A percentile compares a stretch with the other conserved stretches of the same genome.
These are phyloP conservation scores for Cassiopea xamachana DNA, from an alignment of 30 jellyfish, hydroid and myxozoan genomes.

Conservation along the genomic window DNA sequence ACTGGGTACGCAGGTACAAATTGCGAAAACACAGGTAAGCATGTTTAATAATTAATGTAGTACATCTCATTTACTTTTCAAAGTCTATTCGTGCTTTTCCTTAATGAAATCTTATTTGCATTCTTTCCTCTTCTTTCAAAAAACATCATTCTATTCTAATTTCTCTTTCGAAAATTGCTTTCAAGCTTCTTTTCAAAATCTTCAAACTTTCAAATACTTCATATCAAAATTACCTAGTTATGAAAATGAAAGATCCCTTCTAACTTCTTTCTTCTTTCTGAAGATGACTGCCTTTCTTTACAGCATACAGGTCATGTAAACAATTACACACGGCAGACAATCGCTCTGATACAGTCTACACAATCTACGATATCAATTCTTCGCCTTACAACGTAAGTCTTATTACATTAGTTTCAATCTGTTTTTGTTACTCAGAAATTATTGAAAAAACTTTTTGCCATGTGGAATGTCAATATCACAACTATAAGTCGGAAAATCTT, in stretches of 20 bases:
- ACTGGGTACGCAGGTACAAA: conserved; percentile 21
- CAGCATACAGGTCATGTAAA: not conserved
- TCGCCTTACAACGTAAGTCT: not conserved
- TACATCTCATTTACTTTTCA: not conserved
- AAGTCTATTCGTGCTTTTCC: too few relatives aligned
- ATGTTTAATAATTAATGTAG: not conserved
- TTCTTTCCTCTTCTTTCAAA: too few relatives aligned
- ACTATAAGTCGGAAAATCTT: too few relatives aligned
- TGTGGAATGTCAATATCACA: not conserved
- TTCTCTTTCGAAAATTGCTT: too few relatives aligned
- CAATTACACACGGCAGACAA: not conserved
- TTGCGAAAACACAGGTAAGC: conserved; percentile 11
- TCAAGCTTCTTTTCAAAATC: too few relatives aligned
- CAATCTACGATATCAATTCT: not conserved
- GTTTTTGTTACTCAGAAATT: not conserved
- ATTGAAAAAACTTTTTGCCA: not conserved
- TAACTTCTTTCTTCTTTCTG: not conserved
- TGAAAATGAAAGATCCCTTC: not conserved
- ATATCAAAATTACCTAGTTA: not conserved
- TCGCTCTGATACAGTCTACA: not conserved
- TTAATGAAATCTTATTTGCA: not conserved
- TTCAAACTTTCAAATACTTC: too few relatives aligned
- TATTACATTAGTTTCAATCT: not conserved
- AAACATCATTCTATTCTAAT: too few relatives aligned
- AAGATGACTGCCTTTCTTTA: not conserved